Base-by-base conservation (phyloP, 2,113 vertebrate species). In the Halcyon senegalensis region DNA sequence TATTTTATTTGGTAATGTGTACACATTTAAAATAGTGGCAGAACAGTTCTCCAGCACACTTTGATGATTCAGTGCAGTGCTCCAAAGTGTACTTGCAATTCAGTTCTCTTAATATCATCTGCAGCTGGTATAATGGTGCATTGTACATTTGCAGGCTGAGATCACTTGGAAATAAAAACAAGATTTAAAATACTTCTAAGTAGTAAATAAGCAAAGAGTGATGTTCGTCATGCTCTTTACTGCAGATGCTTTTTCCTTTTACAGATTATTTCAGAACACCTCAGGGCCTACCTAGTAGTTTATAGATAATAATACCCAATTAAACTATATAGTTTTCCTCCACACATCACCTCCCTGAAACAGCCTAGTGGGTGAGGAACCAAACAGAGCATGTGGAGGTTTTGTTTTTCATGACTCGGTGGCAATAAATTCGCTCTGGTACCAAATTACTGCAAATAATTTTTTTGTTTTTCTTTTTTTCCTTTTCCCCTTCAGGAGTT, bases 161-260 rank as follows among this genome's bases (percentile, higher is more conserved):
- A 95, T 76, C 53, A 35, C 35, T 94, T 79, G 48, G 48, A 93
- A 93, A 75, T 72, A 87, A 89, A 92, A 90, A 5, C 24, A 79
- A 82, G 83, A 90, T 89, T 90, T 89, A 89, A 88, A 96, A 84
- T 92, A 58, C 43, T 93, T 78, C 56, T 56, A 75, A 75, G 64
- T 35, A 84, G 68, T 90, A 93, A 93, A 94, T 92, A 94, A 89
- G 64, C 51, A 41, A 84, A 74, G 28, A 80, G 39, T 80, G 0
- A 53, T 58, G 56, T 75, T 81, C 39, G 48, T 81, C 19, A 2
- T 72, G 68, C 35, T 81, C 35, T 88, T 93, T 79, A 68, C 39
- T 82, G 76, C 79, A 72, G 50, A 51, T 86, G 46, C n/a, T 74
- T 94, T 90, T 75, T 62, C 41, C 33, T 88, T 79, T 86, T 77